Conservation (phyloP, 1,140 invertebrate species). For the Trichogramma pretiosum region DNA sequence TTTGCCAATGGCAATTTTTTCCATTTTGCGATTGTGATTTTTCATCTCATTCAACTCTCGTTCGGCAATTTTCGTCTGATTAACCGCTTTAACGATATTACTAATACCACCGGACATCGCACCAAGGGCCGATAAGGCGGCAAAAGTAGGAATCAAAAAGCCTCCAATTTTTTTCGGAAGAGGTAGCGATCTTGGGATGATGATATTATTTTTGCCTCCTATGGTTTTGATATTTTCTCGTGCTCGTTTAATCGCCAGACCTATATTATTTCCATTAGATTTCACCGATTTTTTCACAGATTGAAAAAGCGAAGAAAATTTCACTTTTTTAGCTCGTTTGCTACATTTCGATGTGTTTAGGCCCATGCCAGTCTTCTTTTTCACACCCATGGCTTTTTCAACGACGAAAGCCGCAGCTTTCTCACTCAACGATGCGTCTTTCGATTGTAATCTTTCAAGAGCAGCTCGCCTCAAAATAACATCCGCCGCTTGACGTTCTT, state of each 20-base stretch:
- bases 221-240: not conserved
- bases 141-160: not conserved
- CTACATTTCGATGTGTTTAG: too few species aligned
- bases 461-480: constrained; percentile 5
- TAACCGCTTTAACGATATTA: not conserved
- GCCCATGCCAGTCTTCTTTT: constrained; percentile 20
- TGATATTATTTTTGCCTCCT: not conserved
- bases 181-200: not conserved
- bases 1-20: constrained; percentile 29
- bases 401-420: constrained; percentile 4
- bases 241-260: not conserved
- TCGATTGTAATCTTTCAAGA: constrained; percentile 2
- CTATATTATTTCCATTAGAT: too few species aligned
- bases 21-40: constrained; percentile 29
- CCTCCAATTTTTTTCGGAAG: not conserved
- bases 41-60: constrained; percentile 20
- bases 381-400: constrained; percentile 17
- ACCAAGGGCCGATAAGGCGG: not conserved
- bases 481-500: constrained; percentile 12
- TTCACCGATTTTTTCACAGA: too few species aligned
- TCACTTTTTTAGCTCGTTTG: too few species aligned
- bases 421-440: constrained; percentile 8
- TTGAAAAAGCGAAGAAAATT: too few species aligned
- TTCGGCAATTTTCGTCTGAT: constrained; percentile 23
- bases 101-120: not conserved